phyloP scores from a whole-genome alignment of 2,797 vertebrate genomes.

The Rhinella marina region DNA sequence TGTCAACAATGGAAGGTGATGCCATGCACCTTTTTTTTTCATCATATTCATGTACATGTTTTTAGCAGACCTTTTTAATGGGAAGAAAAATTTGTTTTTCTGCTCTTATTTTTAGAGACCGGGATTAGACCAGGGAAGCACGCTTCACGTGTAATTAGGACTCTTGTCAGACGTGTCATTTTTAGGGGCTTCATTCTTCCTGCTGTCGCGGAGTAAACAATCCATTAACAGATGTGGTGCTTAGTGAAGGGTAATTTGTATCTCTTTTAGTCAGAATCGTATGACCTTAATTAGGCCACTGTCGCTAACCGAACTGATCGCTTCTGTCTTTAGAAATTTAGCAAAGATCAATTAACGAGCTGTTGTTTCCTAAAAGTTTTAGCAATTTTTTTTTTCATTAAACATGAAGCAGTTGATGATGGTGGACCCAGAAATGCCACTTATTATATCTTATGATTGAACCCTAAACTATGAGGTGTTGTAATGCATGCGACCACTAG shows the following conservation, averaged over 20 bases:
- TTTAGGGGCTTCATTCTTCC: background rate
- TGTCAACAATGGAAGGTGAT: no score
- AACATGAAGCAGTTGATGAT: background rate
- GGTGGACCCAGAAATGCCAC: background rate
- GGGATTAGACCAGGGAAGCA: background rate
- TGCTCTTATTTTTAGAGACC: background rate
- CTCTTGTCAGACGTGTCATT: slow-evolving; percentile 14
- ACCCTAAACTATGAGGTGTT: slow-evolving; percentile 2
- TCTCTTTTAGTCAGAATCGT: slow-evolving; percentile 17
- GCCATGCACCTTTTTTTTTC: background rate
- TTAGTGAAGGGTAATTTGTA: slow-evolving; percentile 24
- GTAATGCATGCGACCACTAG: slow-evolving; percentile 48
- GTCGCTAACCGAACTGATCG: background rate
- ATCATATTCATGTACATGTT: background rate
- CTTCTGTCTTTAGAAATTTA: background rate
- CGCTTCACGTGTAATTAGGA: background rate
- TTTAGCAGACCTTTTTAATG: no score
- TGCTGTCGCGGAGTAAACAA: background rate
- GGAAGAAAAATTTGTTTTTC: background rate
- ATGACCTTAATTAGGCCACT: slow-evolving; percentile 22
- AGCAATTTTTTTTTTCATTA: background rate
- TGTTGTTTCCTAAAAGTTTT: background rate
- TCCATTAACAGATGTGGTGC: slow-evolving; percentile 26
- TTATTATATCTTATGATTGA: background rate
- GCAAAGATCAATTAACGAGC: background rate